A percentile compares a stretch with the other conserved stretches of the same genome.
Conservation (phyloP, 1,140 invertebrate species). For the Atta colombica region DNA sequence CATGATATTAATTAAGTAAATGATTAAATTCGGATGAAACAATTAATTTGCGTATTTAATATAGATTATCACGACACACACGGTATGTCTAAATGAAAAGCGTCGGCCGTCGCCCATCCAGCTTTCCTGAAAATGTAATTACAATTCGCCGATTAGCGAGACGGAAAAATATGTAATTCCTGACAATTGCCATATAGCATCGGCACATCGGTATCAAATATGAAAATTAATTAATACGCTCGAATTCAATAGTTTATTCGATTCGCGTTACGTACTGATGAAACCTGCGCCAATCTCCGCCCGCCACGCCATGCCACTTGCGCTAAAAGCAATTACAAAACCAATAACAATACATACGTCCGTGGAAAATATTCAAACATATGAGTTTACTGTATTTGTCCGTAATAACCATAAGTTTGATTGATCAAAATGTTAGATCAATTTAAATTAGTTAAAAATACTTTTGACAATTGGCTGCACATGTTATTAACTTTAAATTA, state of each 20-base stretch:
- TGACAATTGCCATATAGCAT: slow-evolving; percentile 53
- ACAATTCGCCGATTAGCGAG: slow-evolving; percentile 61
- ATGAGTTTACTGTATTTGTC: slow-evolving; percentile 19
- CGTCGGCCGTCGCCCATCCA: slow-evolving; percentile 32
- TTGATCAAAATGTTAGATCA: slow-evolving; percentile 39
- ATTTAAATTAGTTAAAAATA: slow-evolving; percentile 24
- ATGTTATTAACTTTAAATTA: slow-evolving; percentile 16
- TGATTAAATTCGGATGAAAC: slow-evolving; percentile 63
- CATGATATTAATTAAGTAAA: slow-evolving; percentile 63
- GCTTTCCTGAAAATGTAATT: slow-evolving; percentile 60
- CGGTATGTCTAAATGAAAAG: slow-evolving; percentile 56
- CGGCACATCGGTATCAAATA: slow-evolving; percentile 43
- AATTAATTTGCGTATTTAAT: slow-evolving; percentile 65
- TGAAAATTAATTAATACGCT: slow-evolving; percentile 63
- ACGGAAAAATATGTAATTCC: slow-evolving; percentile 63
- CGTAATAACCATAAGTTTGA: slow-evolving; percentile 24
- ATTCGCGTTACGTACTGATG: slow-evolving; percentile 53
- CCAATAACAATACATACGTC: slow-evolving; percentile 44
- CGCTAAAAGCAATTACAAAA: slow-evolving; percentile 50
- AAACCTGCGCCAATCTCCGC: slow-evolving; percentile 40
- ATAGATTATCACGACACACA: slow-evolving; percentile 61
- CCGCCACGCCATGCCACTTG: slow-evolving; percentile 23
- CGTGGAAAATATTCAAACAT: slow-evolving; percentile 37
- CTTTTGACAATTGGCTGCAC: background rate
- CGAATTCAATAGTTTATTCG: slow-evolving; percentile 61